Evolutionary conservation across 2,888 invertebrate genomes (phyloP).

Genomic region (Nymphalis polychloros): DNA sequence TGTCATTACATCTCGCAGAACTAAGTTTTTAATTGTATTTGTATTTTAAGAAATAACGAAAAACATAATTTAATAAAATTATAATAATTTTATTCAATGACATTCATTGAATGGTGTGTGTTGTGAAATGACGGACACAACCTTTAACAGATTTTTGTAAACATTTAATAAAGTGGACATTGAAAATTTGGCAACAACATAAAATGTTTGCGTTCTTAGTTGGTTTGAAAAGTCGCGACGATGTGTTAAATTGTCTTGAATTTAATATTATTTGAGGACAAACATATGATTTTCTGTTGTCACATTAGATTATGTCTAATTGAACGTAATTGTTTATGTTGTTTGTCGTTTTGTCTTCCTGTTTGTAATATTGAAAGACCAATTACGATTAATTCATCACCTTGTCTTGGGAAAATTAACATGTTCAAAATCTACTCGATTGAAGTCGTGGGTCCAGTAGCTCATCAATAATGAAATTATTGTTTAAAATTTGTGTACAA

Average conservation of each 20-base stretch:
- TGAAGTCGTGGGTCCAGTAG: no score
- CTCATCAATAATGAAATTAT: no score
- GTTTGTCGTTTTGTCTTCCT: background rate
- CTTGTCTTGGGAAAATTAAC: no score
- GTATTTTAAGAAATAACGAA: no score
- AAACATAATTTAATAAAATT: conserved; percentile 1
- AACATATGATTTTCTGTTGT: conserved; percentile 41
- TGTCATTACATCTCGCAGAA: no score
- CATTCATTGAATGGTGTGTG: background rate
- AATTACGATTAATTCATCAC: no score
- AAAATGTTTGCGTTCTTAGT: conserved; percentile 60
- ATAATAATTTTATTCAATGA: conserved; percentile 13
- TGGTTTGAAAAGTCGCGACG: conserved; percentile 62
- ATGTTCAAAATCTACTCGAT: no score
- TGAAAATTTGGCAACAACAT: conserved; percentile 52
- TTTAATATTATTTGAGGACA: conserved; percentile 55
- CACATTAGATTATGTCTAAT: conserved; percentile 12
- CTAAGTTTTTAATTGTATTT: no score
- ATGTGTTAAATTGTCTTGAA: conserved; percentile 63
- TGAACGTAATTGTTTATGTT: background rate
- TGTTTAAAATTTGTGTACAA: background rate
- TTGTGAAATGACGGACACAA: background rate
- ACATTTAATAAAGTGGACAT: conserved; percentile 28
- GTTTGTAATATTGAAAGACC: background rate
- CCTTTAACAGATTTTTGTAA: background rate